phyloP scores from a whole-genome alignment of 1,140 invertebrate species.

The Panagrolaimus sp. region DNA sequence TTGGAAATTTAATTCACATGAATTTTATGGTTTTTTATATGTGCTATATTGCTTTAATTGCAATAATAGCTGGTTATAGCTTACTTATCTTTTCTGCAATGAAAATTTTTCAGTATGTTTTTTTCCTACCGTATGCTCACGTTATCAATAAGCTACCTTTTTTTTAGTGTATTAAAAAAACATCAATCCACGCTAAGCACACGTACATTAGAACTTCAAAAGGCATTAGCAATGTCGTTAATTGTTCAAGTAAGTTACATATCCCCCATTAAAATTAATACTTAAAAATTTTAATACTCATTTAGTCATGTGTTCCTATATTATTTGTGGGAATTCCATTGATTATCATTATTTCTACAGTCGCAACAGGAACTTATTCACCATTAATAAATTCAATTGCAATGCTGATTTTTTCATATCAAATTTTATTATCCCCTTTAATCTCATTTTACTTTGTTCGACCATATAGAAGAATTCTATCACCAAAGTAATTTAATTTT shows the following conservation, averaged over 20 bases:
- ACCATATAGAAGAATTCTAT: slow-evolving; percentile 18
- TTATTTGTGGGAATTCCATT: slow-evolving; percentile 18
- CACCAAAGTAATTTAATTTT: not conserved
- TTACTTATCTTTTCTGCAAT: slow-evolving; percentile 19
- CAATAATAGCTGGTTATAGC: not conserved
- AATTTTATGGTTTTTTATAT: slow-evolving; percentile 17
- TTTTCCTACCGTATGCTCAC: too few species aligned
- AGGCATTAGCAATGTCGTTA: slow-evolving; percentile 15
- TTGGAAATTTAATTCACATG: slow-evolving; percentile 21
- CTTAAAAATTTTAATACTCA: not conserved
- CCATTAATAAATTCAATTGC: slow-evolving; percentile 15
- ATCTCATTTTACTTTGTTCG: slow-evolving; percentile 22
- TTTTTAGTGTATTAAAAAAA: slow-evolving; percentile 11
- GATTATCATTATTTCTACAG: slow-evolving; percentile 14
- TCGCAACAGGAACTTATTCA: slow-evolving; percentile 17
- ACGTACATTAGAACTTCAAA: slow-evolving; percentile 18
- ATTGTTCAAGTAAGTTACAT: slow-evolving; percentile 18
- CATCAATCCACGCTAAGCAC: slow-evolving; percentile 12
- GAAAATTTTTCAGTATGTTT: slow-evolving; percentile 10
- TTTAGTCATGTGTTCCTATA: slow-evolving; percentile 17
- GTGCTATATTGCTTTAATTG: not conserved
- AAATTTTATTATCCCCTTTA: slow-evolving; percentile 18
- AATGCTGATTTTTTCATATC: slow-evolving; percentile 21
- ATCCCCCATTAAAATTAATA: too few species aligned
- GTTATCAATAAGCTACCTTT: not conserved